Evolutionary conservation across 2,113 vertebrate species (phyloP).

Genomic region (Romanogobio albipinnatus): DNA sequence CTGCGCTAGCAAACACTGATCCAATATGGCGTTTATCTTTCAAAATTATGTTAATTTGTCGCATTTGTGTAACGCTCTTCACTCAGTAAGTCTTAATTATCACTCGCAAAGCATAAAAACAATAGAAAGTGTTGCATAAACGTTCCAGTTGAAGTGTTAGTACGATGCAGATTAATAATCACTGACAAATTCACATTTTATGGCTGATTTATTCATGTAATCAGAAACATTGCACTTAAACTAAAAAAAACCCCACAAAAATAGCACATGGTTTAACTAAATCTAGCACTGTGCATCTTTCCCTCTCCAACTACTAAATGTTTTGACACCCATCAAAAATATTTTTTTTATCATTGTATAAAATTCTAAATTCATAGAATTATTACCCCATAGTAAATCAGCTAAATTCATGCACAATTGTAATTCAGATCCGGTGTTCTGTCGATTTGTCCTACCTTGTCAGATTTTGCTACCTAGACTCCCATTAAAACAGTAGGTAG

Average conservation of each 20-base stretch:
- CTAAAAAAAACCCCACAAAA: background rate
- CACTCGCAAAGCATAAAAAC: background rate
- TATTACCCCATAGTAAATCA: background rate
- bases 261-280: background rate
- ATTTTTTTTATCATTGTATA: background rate
- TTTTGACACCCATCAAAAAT: background rate
- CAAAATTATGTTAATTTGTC: slow-evolving; percentile 8
- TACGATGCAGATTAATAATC: background rate
- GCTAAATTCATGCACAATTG: background rate
- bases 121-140: background rate
- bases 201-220: background rate
- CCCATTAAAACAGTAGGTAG: no score
- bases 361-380: background rate
- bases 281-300: background rate
- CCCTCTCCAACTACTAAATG: background rate
- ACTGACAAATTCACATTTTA: background rate
- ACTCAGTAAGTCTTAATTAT: background rate
- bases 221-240: background rate
- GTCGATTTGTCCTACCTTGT: no score
- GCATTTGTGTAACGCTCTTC: background rate
- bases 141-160: background rate
- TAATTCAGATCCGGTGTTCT: background rate
- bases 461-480: no score
- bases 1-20: background rate
- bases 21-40: slow-evolving; percentile 49